Evolutionary conservation across 2,113 vertebrate species (phyloP).

Genomic region (Perca schrenkii): DNA sequence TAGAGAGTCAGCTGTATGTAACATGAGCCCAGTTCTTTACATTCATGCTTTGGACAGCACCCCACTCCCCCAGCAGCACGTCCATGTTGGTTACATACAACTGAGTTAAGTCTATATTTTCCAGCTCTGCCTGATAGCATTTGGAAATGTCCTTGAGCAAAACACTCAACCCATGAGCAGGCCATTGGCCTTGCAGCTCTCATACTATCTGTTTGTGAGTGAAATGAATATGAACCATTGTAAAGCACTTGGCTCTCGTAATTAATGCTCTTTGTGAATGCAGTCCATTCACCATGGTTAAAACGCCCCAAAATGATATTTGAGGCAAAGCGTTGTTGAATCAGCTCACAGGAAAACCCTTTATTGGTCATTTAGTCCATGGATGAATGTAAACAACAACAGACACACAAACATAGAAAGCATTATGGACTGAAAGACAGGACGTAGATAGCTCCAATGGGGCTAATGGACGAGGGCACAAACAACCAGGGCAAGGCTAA

Average conservation of each 20-base stretch:
- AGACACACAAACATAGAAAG: conserved; percentile 22
- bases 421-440: neutral
- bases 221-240: conserved; percentile 41
- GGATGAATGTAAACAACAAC: conserved; percentile 23
- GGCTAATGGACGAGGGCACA: conserved; percentile 29
- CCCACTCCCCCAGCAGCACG: neutral
- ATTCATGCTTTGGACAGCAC: neutral
- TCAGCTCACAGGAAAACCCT: conserved; percentile 2
- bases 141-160: conserved; percentile 2
- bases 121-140: conserved; percentile 8
- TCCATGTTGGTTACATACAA: neutral
- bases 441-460: neutral
- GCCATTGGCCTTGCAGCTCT: conserved; percentile 5
- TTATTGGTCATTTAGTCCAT: neutral
- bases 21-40: neutral
- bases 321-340: neutral
- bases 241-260: conserved; percentile 12
- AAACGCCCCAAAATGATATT: neutral
- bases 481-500: conserved; percentile 57
- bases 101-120: neutral
- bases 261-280: conserved; percentile 15
- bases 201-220: conserved; percentile 18
- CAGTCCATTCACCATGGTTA: neutral
- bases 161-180: conserved; percentile 32
- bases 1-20: neutral